Base-by-base conservation (phyloP, 2,797 vertebrate species). In the Enteromius thamalakanensis region DNA sequence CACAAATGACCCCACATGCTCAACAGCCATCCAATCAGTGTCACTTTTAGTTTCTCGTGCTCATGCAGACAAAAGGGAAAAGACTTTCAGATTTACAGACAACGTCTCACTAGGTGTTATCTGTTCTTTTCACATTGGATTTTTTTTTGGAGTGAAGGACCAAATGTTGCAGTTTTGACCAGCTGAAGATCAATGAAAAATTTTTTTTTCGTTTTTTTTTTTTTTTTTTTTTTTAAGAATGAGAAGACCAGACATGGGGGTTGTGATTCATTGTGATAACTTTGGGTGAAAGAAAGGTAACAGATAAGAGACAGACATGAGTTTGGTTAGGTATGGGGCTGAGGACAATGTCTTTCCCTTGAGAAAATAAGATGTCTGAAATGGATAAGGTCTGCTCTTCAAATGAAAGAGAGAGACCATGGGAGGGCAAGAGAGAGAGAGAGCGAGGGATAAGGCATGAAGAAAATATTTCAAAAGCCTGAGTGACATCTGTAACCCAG, bases 331-430 rank as follows among this genome's bases (percentile, higher is more conserved):
- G n/a, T 51, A 84, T 58, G 81, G 87, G 89, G 86, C 90, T 85
- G 89, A 58, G 78, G 60, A 67, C 84, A 86, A 79, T 84, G 87
- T 89, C 91, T 91, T 91, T 92, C 90, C 89, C 86, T 55, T 60
- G 89, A 86, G 91, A 91, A 92, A 93, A 94, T 93, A 89, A 94
- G 92, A 90, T 91, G 89, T 88, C 86, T 86, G 89, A 92, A 92
- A 92, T 91, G 90, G 90, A 92, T 89, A 89, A 89, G 68, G 81
- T 85, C 14, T 58, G 64, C 65, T 47, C 67, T 69, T 86, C 87
- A 81, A 90, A 88, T 86, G 88, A 84, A 89, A 75, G 81, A 78
- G 67, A 68, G 84, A 65, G 76, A 72, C 29, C 10, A 19, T 49
- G 64, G 23, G 60, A 81, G 58, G 19, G 55, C 3, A 1, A 23